phyloP scores from a whole-genome alignment of 2,888 invertebrate species.

The Cyclophora albipunctata region DNA sequence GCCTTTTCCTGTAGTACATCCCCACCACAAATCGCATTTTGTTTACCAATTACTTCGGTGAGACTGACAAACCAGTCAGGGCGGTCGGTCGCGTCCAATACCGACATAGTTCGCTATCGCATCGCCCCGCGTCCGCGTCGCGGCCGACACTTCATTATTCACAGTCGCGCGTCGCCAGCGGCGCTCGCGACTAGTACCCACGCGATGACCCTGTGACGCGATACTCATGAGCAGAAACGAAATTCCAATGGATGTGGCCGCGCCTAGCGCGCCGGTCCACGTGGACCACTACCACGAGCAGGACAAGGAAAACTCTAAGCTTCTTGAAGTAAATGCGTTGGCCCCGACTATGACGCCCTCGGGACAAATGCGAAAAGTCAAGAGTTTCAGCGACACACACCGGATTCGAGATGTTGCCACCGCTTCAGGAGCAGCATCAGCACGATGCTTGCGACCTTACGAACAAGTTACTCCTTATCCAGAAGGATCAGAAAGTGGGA shows the following conservation, averaged over 20 bases:
- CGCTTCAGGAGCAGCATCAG: conserved; percentile 66
- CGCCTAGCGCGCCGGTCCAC: conserved; percentile 62
- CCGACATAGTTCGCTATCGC: conserved; percentile 88
- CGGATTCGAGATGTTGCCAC: conserved; percentile 60
- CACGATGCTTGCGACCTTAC: conserved; percentile 63
- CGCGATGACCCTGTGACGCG: conserved; percentile 70
- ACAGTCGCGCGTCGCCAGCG: conserved; percentile 62
- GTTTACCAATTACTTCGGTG: conserved; percentile 66
- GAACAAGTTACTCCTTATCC: conserved; percentile 66
- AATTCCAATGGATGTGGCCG: conserved; percentile 57
- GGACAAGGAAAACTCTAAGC: conserved; percentile 57
- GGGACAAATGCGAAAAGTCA: conserved; percentile 70
- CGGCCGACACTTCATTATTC: conserved; percentile 40
- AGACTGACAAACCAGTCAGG: conserved; percentile 66
- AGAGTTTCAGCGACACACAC: conserved; percentile 70
- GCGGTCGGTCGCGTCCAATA: conserved; percentile 64
- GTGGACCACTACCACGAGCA: conserved; percentile 57
- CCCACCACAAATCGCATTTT: conserved; percentile 57
- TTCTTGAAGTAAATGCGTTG: conserved; percentile 50
- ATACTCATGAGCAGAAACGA: conserved; percentile 65
- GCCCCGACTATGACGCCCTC: conserved; percentile 58
- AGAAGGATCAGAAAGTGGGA: conserved; percentile 77
- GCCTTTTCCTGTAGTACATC: conserved; percentile 79
- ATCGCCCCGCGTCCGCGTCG: conserved; percentile 1
- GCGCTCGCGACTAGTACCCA: conserved; percentile 61